A percentile compares a stretch with the other conserved stretches of the same genome.
Conservation (phyloP, 2,797 vertebrate species). For the Enteromius paludinosus region DNA sequence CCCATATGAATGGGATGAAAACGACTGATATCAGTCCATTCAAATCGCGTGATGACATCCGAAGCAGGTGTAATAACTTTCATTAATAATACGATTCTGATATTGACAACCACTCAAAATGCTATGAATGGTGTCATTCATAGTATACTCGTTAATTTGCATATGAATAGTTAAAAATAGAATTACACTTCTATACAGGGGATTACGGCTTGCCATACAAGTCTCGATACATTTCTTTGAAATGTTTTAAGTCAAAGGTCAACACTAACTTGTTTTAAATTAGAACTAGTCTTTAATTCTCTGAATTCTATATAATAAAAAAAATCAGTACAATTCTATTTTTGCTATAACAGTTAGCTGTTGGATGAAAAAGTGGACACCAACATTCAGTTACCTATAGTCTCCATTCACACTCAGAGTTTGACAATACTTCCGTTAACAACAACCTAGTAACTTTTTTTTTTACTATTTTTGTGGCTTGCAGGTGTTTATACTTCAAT, state of each 20-base stretch:
- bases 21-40: no score
- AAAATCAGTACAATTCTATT: neutral
- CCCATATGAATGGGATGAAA: no score
- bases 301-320: neutral
- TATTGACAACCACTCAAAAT: no score
- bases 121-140: neutral
- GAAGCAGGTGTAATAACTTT: no score
- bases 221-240: neutral
- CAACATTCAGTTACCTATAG: neutral
- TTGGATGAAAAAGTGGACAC: neutral
- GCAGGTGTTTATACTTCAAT: no score
- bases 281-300: neutral
- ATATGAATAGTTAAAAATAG: no score
- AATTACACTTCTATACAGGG: neutral
- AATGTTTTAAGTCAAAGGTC: neutral
- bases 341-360: neutral
- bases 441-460: no score
- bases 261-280: neutral
- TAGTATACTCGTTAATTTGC: no score
- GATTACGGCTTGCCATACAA: neutral
- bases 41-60: no score
- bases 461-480: no score
- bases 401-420: neutral
- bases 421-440: neutral
- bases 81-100: neutral